Conservation (phyloP, 2,888 invertebrate genomes). For the Synanthedon vespiformis region DNA sequence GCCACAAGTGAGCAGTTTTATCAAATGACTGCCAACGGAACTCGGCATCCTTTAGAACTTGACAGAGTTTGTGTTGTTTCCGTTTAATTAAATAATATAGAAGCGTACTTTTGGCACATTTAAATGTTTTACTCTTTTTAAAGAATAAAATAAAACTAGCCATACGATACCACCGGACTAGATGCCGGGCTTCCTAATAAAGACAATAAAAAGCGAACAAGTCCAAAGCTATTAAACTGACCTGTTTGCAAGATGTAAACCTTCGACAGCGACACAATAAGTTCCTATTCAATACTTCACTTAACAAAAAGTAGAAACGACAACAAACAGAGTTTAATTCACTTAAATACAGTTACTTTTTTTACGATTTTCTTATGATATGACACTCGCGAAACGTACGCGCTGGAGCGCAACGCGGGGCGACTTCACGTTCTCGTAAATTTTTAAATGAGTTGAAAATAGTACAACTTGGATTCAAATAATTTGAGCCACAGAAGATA, state of each 20-base stretch:
- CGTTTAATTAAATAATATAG: too few species aligned
- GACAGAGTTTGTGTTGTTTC: too few species aligned
- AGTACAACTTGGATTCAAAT: neutral
- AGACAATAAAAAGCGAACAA: constrained; percentile 38
- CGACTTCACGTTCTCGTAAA: neutral
- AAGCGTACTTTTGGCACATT: too few species aligned
- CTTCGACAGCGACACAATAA: constrained; percentile 21
- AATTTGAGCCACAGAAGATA: too few species aligned
- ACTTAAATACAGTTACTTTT: constrained; percentile 48
- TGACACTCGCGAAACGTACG: constrained; percentile 41
- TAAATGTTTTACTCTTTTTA: too few species aligned
- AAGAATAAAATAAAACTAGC: constrained; percentile 8
- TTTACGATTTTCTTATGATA: constrained; percentile 38
- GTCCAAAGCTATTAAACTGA: constrained; percentile 30
- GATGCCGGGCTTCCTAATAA: constrained; percentile 52
- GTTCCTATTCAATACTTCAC: constrained; percentile 39
- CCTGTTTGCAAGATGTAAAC: constrained; percentile 35
- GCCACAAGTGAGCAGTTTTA: too few species aligned
- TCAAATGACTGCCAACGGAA: too few species aligned
- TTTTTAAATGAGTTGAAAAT: neutral
- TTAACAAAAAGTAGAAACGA: constrained; percentile 35
- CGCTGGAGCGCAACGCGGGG: constrained; percentile 19
- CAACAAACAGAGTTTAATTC: constrained; percentile 46
- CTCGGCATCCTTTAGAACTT: too few species aligned
- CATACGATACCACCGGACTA: constrained; percentile 42